These are phyloP conservation scores for Lypha dubia DNA, from an alignment of 2,888 invertebrate genomes.

Conservation along the genomic window DNA sequence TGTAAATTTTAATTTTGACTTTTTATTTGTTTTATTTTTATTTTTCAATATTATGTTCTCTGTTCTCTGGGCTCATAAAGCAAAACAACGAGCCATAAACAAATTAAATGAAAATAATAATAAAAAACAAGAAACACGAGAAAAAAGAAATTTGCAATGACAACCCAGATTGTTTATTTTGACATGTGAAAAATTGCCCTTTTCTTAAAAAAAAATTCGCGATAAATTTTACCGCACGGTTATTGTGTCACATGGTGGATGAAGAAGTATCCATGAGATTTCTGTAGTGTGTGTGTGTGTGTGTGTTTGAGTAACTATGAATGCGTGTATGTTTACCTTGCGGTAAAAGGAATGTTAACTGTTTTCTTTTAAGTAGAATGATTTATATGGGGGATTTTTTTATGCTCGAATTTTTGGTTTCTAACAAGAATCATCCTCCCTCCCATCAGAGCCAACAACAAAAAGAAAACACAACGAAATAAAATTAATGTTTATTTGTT, in stretches of 20 bases:
- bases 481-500: slow-evolving; percentile 72
- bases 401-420: slow-evolving; percentile 43
- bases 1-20: slow-evolving; percentile 64
- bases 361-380: slow-evolving; percentile 52
- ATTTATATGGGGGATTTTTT: slow-evolving; percentile 51
- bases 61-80: slow-evolving; percentile 42
- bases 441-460: slow-evolving; percentile 35
- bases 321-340: slow-evolving; percentile 56
- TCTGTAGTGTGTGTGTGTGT: slow-evolving; percentile 6
- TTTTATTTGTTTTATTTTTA: slow-evolving; percentile 28
- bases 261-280: neutral
- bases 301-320: slow-evolving; percentile 7
- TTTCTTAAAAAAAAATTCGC: slow-evolving; percentile 59
- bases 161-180: slow-evolving; percentile 68
- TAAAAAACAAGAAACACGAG: too few species aligned
- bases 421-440: slow-evolving; percentile 44
- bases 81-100: slow-evolving; percentile 61
- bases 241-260: slow-evolving; percentile 56
- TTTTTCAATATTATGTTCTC: slow-evolving; percentile 37
- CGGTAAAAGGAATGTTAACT: slow-evolving; percentile 63
- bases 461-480: slow-evolving; percentile 50
- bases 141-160: slow-evolving; percentile 62
- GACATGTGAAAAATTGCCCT: slow-evolving; percentile 66
- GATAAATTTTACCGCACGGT: slow-evolving; percentile 22
- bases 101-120: slow-evolving; percentile 63